phyloP scores from a whole-genome alignment of 2,797 vertebrate species.

The Pseudochirops cupreus region DNA sequence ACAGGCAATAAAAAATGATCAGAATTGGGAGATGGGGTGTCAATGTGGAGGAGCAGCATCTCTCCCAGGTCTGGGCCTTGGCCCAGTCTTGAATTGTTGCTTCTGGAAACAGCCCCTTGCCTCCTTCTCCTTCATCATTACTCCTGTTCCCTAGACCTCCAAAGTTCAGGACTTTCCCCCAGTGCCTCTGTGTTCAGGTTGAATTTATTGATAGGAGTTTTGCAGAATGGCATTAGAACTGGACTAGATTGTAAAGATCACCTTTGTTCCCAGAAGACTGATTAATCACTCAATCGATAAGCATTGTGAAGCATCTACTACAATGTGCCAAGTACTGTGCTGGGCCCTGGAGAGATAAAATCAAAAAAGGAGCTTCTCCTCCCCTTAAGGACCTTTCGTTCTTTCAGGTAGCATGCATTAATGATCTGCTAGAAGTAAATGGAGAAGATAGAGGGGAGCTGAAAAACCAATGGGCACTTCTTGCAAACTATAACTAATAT shows the following conservation, averaged over 20 bases:
- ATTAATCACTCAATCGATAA: background rate
- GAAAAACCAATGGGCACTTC: background rate
- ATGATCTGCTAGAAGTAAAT: background rate
- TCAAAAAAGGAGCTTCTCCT: background rate
- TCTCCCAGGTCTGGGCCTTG: background rate
- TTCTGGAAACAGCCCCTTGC: background rate
- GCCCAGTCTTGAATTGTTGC: background rate
- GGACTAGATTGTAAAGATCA: background rate
- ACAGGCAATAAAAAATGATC: background rate
- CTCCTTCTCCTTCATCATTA: background rate
- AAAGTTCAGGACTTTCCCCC: background rate
- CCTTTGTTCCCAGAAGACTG: background rate
- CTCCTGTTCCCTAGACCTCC: background rate
- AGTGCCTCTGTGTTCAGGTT: background rate
- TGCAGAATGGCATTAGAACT: background rate
- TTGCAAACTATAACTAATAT: background rate
- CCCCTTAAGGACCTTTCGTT: background rate
- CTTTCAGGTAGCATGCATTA: background rate
- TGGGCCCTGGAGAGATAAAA: background rate
- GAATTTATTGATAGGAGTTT: background rate
- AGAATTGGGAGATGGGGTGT: background rate
- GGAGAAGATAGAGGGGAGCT: background rate
- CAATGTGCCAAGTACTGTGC: background rate
- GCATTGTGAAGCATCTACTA: background rate
- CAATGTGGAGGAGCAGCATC: background rate